These are phyloP conservation scores for Aproaerema taeniolella DNA, from an alignment of 2,888 invertebrate genomes.

Conservation along the genomic window DNA sequence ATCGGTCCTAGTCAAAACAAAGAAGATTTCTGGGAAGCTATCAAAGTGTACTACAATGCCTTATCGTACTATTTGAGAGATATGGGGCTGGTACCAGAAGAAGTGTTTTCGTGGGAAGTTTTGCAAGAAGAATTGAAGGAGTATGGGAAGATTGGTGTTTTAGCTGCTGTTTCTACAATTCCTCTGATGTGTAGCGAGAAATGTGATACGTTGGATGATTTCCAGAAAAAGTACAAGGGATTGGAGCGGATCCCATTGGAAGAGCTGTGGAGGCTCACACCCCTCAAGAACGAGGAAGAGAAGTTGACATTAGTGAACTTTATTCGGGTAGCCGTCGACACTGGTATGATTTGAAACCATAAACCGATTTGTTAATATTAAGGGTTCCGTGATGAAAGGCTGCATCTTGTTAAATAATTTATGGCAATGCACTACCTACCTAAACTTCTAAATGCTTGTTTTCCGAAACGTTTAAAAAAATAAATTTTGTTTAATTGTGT, in stretches of 20 bases:
- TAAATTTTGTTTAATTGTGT: no score
- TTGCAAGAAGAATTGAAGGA: constrained; percentile 37
- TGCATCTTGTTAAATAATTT: no score
- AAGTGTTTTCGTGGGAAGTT: constrained; percentile 31
- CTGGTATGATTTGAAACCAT: constrained; percentile 38
- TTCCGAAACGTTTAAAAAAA: no score
- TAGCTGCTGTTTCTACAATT: constrained; percentile 36
- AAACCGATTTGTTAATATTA: no score
- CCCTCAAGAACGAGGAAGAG: constrained; percentile 30
- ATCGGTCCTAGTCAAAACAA: constrained; percentile 27
- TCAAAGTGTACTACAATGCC: constrained; percentile 34
- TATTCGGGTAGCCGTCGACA: constrained; percentile 38
- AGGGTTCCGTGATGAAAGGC: no score
- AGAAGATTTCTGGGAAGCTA: constrained; percentile 34
- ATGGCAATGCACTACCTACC: no score
- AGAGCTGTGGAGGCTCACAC: constrained; percentile 38
- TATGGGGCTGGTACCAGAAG: constrained; percentile 33
- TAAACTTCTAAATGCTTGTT: no score
- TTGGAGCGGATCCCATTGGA: constrained; percentile 38
- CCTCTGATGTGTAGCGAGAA: constrained; percentile 36
- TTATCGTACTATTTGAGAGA: constrained; percentile 38
- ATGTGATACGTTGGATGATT: constrained; percentile 32
- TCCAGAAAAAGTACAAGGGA: constrained; percentile 25
- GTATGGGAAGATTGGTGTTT: constrained; percentile 39
- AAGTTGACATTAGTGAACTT: constrained; percentile 37